Evolutionary conservation across 2,888 invertebrate genomes (phyloP).

Genomic region (Cotesia congregata): DNA sequence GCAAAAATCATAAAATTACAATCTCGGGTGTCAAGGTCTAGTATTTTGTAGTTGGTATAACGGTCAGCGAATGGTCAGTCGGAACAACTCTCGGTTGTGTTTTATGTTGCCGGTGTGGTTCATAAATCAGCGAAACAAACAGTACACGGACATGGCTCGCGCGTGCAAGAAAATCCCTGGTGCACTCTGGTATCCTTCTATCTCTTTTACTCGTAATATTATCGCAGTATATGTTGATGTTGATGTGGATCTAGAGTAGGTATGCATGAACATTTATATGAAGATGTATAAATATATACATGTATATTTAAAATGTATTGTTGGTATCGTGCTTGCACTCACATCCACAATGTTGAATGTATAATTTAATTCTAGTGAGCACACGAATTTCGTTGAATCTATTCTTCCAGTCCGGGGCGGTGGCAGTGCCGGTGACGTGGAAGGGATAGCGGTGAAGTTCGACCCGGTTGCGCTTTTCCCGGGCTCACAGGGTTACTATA

Average conservation of each 20-base stretch:
- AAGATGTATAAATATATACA: neutral
- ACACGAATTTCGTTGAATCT: conserved; percentile 43
- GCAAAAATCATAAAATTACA: too few species aligned
- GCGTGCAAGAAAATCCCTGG: conserved; percentile 41
- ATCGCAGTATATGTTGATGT: neutral
- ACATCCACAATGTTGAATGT: conserved; percentile 49
- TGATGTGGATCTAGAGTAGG: conserved; percentile 9
- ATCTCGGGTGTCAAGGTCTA: conserved; percentile 53
- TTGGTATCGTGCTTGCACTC: neutral
- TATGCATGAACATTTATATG: neutral
- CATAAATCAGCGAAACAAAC: conserved; percentile 69
- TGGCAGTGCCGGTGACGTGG: conserved; percentile 17
- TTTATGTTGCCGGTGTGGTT: conserved; percentile 67
- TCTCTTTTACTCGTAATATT: neutral
- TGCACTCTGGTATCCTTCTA: neutral
- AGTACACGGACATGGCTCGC: conserved; percentile 61
- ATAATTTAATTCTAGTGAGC: conserved; percentile 58
- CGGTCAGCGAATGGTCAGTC: conserved; percentile 30
- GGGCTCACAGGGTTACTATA: conserved; percentile 32
- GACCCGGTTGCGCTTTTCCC: conserved; percentile 40
- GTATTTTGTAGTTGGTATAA: conserved; percentile 63
- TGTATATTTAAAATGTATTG: neutral
- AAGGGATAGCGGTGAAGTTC: conserved; percentile 26
- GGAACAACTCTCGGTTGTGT: conserved; percentile 57
- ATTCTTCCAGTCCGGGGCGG: conserved; percentile 36